A percentile compares a stretch with the other conserved stretches of the same genome.
phyloP scores from a whole-genome alignment of 1,140 invertebrate genomes.

The Hycleus phaleratus region DNA sequence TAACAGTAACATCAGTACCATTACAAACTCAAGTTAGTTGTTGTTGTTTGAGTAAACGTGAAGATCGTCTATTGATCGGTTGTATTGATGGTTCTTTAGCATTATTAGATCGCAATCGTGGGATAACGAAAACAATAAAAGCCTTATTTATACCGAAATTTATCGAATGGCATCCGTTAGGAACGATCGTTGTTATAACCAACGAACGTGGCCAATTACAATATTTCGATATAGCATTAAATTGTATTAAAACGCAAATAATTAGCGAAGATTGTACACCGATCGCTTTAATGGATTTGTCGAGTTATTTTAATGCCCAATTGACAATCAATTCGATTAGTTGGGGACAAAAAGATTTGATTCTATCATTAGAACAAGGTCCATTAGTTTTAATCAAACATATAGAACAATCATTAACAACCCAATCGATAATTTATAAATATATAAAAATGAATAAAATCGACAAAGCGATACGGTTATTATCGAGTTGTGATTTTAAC shows the following conservation, averaged over 20 bases:
- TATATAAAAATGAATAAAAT: conserved; percentile 58
- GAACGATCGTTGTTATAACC: conserved; percentile 57
- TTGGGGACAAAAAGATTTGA: conserved; percentile 42
- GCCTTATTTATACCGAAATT: conserved; percentile 61
- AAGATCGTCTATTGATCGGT: conserved; percentile 63
- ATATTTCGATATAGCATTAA: conserved; percentile 66
- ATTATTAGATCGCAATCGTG: conserved; percentile 57
- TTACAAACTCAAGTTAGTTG: conserved; percentile 64
- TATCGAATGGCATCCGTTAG: conserved; percentile 64
- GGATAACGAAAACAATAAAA: conserved; percentile 55
- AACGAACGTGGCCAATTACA: conserved; percentile 69
- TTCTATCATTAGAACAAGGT: conserved; percentile 54
- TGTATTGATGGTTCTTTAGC: conserved; percentile 70
- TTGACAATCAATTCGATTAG: conserved; percentile 51
- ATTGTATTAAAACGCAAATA: conserved; percentile 59
- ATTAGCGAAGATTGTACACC: conserved; percentile 59
- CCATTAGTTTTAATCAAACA: conserved; percentile 38
- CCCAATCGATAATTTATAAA: conserved; percentile 49
- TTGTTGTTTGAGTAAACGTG: conserved; percentile 58
- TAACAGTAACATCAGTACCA: conserved; percentile 58
- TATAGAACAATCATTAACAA: conserved; percentile 28
- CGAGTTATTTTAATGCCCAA: conserved; percentile 58
- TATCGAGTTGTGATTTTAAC: conserved; percentile 65
- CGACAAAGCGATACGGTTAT: conserved; percentile 61
- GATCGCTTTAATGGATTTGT: conserved; percentile 56